Evolutionary conservation across 2,113 vertebrate genomes (phyloP).

Genomic region (Amblyopsis rosae): DNA sequence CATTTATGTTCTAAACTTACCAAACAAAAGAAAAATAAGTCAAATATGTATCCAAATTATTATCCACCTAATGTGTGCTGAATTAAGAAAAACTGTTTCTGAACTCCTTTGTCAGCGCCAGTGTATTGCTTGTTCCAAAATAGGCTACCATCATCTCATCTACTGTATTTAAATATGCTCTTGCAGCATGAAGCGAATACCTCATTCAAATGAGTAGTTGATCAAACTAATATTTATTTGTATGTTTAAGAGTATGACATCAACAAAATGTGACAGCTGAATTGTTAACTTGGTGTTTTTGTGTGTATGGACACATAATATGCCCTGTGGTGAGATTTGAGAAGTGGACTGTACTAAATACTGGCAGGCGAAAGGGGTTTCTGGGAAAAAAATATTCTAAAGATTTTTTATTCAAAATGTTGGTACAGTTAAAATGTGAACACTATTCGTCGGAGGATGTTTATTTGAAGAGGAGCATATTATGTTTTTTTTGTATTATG

Average conservation of each 20-base stretch:
- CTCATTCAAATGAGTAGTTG: not conserved
- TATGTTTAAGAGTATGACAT: not conserved
- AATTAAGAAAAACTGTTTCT: no score
- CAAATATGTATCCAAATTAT: no score
- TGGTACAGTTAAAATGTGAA: conserved; percentile 19
- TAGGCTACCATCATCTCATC: not conserved
- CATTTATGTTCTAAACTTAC: no score
- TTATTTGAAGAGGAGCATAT: conserved; percentile 8
- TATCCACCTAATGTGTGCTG: no score
- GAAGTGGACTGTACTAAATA: conserved; percentile 51
- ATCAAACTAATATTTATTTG: not conserved
- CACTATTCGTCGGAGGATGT: not conserved
- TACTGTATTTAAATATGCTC: conserved; percentile 1
- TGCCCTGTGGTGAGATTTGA: conserved; percentile 32
- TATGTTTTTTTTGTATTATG: conserved; percentile 1
- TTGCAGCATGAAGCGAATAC: not conserved
- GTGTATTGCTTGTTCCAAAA: not conserved
- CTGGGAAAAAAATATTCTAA: not conserved
- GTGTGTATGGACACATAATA: conserved; percentile 20
- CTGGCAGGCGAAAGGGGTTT: conserved; percentile 32
- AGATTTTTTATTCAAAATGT: not conserved
- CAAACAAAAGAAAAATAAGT: no score
- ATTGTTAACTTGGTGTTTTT: conserved; percentile 1
- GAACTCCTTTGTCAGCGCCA: no score
- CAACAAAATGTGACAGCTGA: conserved; percentile 17